Evolutionary conservation across 2,113 vertebrate species (phyloP), one percentile per base, ranked within the genome.

Genomic region (Brachionichthys hirsutus): DNA sequence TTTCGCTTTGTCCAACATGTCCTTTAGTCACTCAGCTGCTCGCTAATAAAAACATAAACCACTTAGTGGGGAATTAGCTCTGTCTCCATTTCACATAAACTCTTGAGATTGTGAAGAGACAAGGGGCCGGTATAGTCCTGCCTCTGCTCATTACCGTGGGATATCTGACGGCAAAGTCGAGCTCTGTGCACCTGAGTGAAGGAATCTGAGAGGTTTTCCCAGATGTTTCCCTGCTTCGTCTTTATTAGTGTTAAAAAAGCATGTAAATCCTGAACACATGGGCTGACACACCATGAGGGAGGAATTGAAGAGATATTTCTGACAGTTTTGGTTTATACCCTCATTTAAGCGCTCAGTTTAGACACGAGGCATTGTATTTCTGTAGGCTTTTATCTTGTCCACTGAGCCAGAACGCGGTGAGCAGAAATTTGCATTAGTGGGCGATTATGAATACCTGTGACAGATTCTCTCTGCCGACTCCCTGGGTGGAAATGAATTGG

Each of bases 401-500:
- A 80, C 87, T 82, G 86, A 87, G 81, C 84, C 69, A 84, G 85
- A 77, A 83, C 75, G 70, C 65, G 51, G 83, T 73, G 81, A 85
- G 86, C 72, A 80, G 78, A 89, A 90, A 92, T 91, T 89, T 88
- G 89, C 89, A 92, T 91, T 91, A 89, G 87, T 84, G 89, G 82
- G 82, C 87, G 87, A 90, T 91, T 91, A 90, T 90, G 89, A 92
- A 91, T 89, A 88, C 88, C 89, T 91, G 86, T 90, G 90, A 91
- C 91, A 91, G 90, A 91, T 91, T 78, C 86, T 85, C 78, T 83
- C 70, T 86, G 70, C 80, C 68, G 72, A 80, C 89, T 88, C 86
- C 88, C 87, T 81, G 87, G 86, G 85, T 82, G 78, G 85, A 91
- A 91, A 90, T 84, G 89, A 92, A 91, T 89, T 88, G 88, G 84